Percentiles rank a stretch among this genome's conserved stretches.
Evolutionary conservation across 2,113 vertebrate genomes (phyloP).

Genomic region (Brachyistius frenatus): DNA sequence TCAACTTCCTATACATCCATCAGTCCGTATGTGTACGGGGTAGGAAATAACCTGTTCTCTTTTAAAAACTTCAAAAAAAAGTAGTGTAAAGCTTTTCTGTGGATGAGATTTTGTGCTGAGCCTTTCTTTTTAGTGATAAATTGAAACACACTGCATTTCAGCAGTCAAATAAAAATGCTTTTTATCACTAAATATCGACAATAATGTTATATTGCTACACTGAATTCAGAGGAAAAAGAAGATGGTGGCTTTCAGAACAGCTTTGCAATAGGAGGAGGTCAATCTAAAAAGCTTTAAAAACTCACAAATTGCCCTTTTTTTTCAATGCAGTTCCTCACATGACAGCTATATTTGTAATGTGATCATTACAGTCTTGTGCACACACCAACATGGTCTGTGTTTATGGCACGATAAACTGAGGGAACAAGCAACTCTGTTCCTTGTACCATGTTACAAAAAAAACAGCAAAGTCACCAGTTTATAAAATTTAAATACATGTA

Average conservation of each 20-base stretch:
- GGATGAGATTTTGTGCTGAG: no score
- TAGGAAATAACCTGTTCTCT: slow-evolving; percentile 80
- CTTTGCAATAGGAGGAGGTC: neutral
- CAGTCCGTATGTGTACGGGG: slow-evolving; percentile 82
- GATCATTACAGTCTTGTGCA: neutral
- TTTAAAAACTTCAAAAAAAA: slow-evolving; percentile 54
- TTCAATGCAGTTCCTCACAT: neutral
- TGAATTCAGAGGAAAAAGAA: neutral
- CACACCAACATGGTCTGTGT: neutral
- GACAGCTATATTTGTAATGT: slow-evolving; percentile 1
- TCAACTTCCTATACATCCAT: slow-evolving; percentile 76
- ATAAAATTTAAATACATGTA: neutral
- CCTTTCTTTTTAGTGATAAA: no score
- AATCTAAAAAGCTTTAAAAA: slow-evolving; percentile 25
- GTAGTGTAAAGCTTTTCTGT: slow-evolving; percentile 9
- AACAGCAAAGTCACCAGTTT: neutral
- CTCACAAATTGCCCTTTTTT: neutral
- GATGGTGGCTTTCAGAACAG: neutral
- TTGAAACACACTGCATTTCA: no score
- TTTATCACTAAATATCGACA: neutral
- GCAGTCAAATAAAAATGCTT: neutral
- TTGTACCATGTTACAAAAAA: neutral
- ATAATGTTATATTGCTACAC: neutral
- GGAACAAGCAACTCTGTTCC: neutral
- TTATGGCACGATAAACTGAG: neutral